Percentiles rank a stretch among this genome's conserved stretches.
Conservation (phyloP, 2,888 invertebrate species). For the Lysandra bellargus region DNA sequence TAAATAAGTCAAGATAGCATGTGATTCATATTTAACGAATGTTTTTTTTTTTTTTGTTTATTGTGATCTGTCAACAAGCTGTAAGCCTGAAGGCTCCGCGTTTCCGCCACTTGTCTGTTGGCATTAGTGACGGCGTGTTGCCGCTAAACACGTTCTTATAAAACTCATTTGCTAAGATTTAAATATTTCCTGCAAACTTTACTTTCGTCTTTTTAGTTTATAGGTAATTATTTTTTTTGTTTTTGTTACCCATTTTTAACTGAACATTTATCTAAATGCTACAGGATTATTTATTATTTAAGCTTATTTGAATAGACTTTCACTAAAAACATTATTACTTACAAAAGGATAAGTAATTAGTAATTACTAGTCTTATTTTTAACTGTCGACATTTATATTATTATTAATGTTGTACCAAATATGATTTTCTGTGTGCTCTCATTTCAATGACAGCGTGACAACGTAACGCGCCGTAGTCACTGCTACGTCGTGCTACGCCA, state of each 20-base stretch:
- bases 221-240: neutral
- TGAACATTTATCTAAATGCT: too few relatives aligned
- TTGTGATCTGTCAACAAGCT: conserved; percentile 16
- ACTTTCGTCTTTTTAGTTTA: neutral
- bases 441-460: neutral
- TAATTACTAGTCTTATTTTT: too few relatives aligned
- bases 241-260: neutral
- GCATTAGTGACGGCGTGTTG: conserved; percentile 26
- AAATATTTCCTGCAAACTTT: neutral
- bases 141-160: conserved; percentile 13
- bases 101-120: conserved; percentile 27
- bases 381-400: too few relatives aligned
- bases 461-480: neutral
- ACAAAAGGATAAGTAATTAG: too few relatives aligned
- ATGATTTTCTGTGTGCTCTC: neutral
- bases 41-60: conserved; percentile 14
- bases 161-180: neutral
- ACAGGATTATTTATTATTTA: too few relatives aligned
- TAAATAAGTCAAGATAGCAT: neutral
- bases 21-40: neutral
- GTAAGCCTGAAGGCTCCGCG: neutral
- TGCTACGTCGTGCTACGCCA: neutral
- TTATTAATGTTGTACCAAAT: neutral
- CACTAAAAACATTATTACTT: too few relatives aligned
- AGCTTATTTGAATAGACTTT: too few relatives aligned